These are phyloP conservation scores for Scrobipalpa atriplicella DNA, from an alignment of 2,888 invertebrate species.

Conservation along the genomic window DNA sequence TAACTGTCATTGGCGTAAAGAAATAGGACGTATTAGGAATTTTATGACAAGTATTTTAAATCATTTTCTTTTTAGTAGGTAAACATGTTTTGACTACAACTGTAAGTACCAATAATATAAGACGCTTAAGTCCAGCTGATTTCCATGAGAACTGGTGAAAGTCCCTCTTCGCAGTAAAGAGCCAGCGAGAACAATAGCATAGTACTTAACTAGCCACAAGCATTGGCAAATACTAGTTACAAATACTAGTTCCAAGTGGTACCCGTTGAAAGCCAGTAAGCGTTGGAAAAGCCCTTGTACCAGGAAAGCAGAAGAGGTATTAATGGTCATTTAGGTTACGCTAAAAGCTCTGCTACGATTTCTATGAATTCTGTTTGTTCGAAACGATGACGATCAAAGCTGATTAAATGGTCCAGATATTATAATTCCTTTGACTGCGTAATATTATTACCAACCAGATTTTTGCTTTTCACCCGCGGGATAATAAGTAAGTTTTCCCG, in stretches of 20 bases:
- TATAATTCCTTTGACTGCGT: no score
- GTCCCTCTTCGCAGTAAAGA: conserved; percentile 48
- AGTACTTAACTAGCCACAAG: not conserved
- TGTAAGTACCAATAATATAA: conserved; percentile 12
- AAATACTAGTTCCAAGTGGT: not conserved
- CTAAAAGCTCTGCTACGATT: not conserved
- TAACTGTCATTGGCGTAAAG: no score
- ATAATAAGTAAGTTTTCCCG: no score
- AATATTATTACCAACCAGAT: no score
- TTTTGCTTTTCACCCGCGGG: no score
- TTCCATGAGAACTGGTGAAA: conserved; percentile 60
- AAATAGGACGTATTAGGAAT: no score
- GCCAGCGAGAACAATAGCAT: conserved; percentile 36
- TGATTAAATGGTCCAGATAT: not conserved
- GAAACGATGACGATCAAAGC: not conserved
- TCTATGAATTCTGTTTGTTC: not conserved
- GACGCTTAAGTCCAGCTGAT: conserved; percentile 37
- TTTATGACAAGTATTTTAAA: no score
- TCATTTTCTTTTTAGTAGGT: no score
- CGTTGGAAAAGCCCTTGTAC: conserved; percentile 10
- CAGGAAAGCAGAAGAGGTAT: not conserved
- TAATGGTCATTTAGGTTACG: not conserved
- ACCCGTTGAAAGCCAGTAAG: not conserved
- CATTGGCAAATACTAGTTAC: conserved; percentile 11
- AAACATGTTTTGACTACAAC: conserved; percentile 17